These are phyloP conservation scores for Mystacides longicornis DNA, from an alignment of 2,888 invertebrate genomes.

Conservation along the genomic window DNA sequence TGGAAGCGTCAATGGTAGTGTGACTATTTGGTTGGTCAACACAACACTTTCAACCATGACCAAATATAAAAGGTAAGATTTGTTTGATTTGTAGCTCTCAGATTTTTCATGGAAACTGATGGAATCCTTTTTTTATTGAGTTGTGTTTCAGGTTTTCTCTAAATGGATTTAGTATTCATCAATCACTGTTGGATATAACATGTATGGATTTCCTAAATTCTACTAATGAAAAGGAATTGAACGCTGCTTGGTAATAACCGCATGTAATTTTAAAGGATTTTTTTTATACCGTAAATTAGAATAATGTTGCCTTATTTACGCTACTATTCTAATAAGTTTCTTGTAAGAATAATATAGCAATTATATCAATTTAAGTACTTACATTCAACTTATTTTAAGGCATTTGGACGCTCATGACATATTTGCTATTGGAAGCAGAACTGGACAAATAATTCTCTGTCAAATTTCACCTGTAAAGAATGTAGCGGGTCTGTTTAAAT, in stretches of 20 bases:
- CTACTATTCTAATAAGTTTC: background rate
- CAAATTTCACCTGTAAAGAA: slow-evolving; percentile 8
- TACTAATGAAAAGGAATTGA: background rate
- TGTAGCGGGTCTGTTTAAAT: slow-evolving; percentile 7
- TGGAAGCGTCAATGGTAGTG: background rate
- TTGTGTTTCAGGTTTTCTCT: no score
- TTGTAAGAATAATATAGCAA: background rate
- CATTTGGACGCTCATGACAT: slow-evolving; percentile 9
- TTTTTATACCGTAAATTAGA: background rate
- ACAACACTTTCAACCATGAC: background rate
- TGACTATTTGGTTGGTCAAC: slow-evolving; percentile 1
- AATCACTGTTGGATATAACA: slow-evolving; percentile 3
- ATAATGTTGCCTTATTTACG: background rate
- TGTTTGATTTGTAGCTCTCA: no score
- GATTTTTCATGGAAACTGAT: no score
- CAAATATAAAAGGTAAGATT: background rate
- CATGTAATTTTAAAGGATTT: no score
- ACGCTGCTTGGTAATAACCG: background rate
- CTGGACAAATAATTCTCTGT: slow-evolving; percentile 20
- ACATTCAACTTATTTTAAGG: slow-evolving; percentile 5
- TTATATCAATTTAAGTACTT: background rate
- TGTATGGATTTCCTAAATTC: slow-evolving; percentile 6
- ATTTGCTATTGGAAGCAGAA: slow-evolving; percentile 19
- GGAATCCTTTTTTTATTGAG: no score
- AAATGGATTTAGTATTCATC: background rate